Conservation (phyloP, 2,113 vertebrate species). For the Mustela nigripes region DNA sequence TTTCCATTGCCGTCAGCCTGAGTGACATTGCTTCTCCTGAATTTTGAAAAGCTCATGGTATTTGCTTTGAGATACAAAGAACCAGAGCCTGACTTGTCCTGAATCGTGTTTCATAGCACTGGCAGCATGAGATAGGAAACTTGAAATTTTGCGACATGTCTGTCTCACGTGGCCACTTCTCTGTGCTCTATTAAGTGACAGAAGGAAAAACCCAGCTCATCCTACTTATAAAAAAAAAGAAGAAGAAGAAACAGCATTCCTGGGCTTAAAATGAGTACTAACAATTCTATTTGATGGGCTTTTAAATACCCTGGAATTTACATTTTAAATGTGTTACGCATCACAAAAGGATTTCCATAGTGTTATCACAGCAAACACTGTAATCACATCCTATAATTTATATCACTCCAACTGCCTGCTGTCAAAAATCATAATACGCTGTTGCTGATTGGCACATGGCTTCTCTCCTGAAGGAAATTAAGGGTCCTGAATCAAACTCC, state of each 20-base stretch:
- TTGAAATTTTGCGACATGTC: conserved; percentile 61
- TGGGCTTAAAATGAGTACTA: conserved; percentile 51
- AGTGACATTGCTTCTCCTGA: not conserved
- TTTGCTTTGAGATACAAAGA: not conserved
- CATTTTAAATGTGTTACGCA: conserved; percentile 65
- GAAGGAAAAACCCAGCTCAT: conserved; percentile 65
- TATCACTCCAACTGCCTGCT: conserved; percentile 15
- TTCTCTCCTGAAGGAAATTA: conserved; percentile 40
- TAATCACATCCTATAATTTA: conserved; percentile 73
- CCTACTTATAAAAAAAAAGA: not conserved
- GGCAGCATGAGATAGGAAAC: conserved; percentile 53
- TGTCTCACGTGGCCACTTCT: conserved; percentile 47
- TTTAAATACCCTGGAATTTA: conserved; percentile 73
- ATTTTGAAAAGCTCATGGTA: not conserved
- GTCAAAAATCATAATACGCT: conserved; percentile 43
- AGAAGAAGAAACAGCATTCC: conserved; percentile 49
- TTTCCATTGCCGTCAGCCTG: not conserved
- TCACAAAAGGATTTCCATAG: conserved; percentile 67
- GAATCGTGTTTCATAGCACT: conserved; percentile 20
- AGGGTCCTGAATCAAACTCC: not conserved
- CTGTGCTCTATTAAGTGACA: conserved; percentile 28
- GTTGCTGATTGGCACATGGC: not conserved
- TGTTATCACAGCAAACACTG: conserved; percentile 45
- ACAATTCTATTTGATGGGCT: conserved; percentile 64
- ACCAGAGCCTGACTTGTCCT: not conserved